A percentile compares a stretch with the other conserved stretches of the same genome.
phyloP scores from a whole-genome alignment of 2,797 vertebrate genomes.

The Lepilemur ruficaudatus region DNA sequence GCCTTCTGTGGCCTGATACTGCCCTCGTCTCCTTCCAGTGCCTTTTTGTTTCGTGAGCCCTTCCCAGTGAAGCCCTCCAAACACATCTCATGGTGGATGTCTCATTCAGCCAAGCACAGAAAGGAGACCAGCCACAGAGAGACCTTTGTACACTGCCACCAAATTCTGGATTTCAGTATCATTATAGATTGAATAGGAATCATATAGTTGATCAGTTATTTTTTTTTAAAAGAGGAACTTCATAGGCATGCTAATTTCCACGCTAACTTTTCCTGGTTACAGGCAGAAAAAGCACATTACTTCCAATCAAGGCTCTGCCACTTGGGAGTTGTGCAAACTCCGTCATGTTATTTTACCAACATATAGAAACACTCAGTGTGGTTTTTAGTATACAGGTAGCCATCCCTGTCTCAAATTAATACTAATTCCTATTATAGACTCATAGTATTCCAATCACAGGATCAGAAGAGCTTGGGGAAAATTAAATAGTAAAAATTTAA shows the following conservation, averaged over 20 bases:
- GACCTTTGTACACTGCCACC: background rate
- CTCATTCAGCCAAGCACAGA: background rate
- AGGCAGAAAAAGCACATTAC: background rate
- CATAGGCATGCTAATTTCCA: background rate
- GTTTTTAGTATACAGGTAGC: background rate
- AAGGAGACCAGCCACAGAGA: background rate
- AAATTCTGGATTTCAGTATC: background rate
- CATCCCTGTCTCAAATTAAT: background rate
- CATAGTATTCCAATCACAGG: background rate
- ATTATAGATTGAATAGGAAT: background rate
- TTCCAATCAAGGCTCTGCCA: background rate
- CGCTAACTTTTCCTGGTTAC: background rate
- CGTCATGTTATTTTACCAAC: background rate
- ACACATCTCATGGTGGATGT: background rate
- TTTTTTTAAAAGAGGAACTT: background rate
- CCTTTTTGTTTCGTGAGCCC: background rate
- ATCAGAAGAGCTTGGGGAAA: background rate
- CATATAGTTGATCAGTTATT: background rate
- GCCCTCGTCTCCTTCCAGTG: background rate
- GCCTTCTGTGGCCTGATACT: background rate
- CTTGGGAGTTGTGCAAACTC: rapidly evolving
- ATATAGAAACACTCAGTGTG: rapidly evolving
- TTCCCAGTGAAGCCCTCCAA: background rate
- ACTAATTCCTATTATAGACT: background rate
- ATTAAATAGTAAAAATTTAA: background rate